Evolutionary conservation across 2,113 vertebrate species (phyloP).

Genomic region (Mellivora capensis): DNA sequence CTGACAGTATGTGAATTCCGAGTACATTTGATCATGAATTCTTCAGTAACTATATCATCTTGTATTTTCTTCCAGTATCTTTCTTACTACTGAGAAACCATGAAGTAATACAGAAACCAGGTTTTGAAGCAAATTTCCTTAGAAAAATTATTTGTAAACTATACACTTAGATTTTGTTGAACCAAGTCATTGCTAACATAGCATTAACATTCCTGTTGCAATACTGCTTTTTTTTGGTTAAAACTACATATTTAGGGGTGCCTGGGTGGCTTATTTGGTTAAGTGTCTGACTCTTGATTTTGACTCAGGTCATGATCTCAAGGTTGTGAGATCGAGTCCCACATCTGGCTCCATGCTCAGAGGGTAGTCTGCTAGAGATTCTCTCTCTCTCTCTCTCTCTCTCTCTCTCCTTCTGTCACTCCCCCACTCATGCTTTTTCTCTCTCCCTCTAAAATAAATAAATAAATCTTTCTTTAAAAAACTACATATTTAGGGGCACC

Average conservation of each 20-base stretch:
- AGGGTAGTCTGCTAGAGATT: background rate
- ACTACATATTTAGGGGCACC: background rate
- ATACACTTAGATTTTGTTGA: background rate
- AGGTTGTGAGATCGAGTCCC: background rate
- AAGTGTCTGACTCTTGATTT: background rate
- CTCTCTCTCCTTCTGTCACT: background rate
- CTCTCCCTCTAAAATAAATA: background rate
- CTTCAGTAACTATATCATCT: constrained; percentile 27
- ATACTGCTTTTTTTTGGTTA: background rate
- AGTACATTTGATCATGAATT: background rate
- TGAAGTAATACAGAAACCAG: constrained; percentile 42
- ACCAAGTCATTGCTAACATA: background rate
- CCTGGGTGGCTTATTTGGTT: background rate
- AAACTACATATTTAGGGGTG: background rate
- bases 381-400: background rate
- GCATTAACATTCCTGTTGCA: background rate
- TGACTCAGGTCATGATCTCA: background rate
- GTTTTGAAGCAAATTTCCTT: constrained; percentile 41
- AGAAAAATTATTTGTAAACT: background rate
- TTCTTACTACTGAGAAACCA: constrained; percentile 32
- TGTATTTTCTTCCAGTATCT: background rate
- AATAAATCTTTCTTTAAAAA: background rate
- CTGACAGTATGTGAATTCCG: background rate
- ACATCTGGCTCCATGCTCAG: background rate
- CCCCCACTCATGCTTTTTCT: background rate